Base-by-base conservation (phyloP, 2,888 invertebrate genomes). In the Callimorpha dominula region DNA sequence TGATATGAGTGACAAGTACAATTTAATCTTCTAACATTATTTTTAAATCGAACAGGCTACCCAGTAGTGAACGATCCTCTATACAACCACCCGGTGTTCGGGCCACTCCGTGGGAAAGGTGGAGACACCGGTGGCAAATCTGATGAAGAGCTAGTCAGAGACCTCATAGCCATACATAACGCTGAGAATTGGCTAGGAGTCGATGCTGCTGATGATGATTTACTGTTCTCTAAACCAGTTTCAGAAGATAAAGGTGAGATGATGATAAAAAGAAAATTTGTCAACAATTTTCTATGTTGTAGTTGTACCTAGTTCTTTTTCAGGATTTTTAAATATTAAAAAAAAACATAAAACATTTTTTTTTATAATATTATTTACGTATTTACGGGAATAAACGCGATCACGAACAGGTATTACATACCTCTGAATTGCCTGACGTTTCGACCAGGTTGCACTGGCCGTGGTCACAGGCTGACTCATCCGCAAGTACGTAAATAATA, bases 31-130 rank as follows among this genome's bases (percentile, higher is more conserved):
- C 9, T 52, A 52, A 52, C 11, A 15, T 40, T 20, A 46, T 60
- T 68, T 68, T 54, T 68, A 0, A n/a, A 70, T 65, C 20, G 49
- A 88, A 68, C 90, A 98, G 99, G 99, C 63, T 98, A 98, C 94
- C 99, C 99, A 17, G 99, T 99, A 71, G 98, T 99, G 11, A 99
- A 99, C 91, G 99, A 99, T 92, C 99, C 99, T 0, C 96, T 99
- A 3, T 99, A 99, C 96, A 99, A 99, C 93, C 98, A 99, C 92
- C 97, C 97, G 3, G 99, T 99, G 0, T 99, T 99, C 93, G 99
- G 99, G 0, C 99, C 99, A 0, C 96, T 97, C 72, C 98, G 99
- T 85, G 99, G 99, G 5, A 98, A 98, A 88, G 97, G 97, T 1
- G 99, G 98, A 0, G 97, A 98, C 85, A 97, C 98, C 80, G 98